These are phyloP conservation scores for Sphaerophoria rueppellii DNA, from an alignment of 2,888 invertebrate species.

Conservation along the genomic window DNA sequence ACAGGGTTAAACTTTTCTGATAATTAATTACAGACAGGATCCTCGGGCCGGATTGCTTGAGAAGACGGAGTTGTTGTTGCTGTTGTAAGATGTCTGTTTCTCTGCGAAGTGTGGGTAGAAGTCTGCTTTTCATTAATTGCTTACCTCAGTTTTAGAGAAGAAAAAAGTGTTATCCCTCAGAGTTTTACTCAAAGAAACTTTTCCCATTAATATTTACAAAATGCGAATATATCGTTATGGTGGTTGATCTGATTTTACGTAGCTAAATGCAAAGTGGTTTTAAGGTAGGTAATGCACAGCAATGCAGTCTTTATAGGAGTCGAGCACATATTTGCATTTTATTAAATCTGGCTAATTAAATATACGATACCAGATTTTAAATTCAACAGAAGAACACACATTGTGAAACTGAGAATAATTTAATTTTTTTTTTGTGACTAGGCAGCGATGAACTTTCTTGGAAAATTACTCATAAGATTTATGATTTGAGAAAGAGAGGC, in stretches of 20 bases:
- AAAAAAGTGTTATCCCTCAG: conserved; percentile 52
- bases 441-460: no score
- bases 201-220: conserved; percentile 67
- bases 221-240: conserved; percentile 34
- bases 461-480: no score
- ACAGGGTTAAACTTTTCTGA: conserved; percentile 66
- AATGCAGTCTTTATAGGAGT: background rate
- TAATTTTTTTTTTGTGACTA: no score
- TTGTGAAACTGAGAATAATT: no score
- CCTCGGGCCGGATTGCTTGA: conserved; percentile 21
- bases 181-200: conserved; percentile 58
- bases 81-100: background rate
- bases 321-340: no score
- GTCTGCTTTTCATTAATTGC: conserved; percentile 63
- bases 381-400: no score
- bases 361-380: no score
- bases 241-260: conserved; percentile 7
- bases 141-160: conserved; percentile 51
- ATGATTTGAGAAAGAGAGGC: no score
- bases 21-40: conserved; percentile 68
- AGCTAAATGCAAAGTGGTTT: background rate
- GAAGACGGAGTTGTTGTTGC: conserved; percentile 3
- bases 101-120: conserved; percentile 22
- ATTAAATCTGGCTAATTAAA: no score
- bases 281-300: background rate